These are phyloP conservation scores for Oxystoma pomonae DNA, from an alignment of 2,888 invertebrate genomes.

Conservation along the genomic window DNA sequence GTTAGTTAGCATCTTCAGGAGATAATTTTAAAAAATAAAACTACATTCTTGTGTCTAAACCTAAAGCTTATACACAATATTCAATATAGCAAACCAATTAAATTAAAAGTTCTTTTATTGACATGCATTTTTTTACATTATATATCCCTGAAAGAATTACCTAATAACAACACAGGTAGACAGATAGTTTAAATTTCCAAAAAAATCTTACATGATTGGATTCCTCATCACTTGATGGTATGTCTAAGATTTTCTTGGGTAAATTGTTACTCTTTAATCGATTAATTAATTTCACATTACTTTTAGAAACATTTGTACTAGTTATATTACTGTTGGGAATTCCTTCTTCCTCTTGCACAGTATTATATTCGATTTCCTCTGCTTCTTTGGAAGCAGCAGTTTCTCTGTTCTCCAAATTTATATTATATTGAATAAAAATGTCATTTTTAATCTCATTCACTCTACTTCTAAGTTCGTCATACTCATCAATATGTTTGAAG, in stretches of 20 bases:
- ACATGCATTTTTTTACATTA: too few relatives aligned
- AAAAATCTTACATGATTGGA: conserved; percentile 7
- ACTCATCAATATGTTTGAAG: conserved; percentile 58
- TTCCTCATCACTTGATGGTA: conserved; percentile 36
- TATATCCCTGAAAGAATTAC: too few relatives aligned
- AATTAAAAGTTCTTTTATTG: too few relatives aligned
- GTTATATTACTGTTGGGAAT: not conserved
- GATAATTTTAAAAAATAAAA: too few relatives aligned
- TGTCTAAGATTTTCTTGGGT: conserved; percentile 44
- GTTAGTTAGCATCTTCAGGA: too few relatives aligned
- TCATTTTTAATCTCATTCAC: conserved; percentile 52
- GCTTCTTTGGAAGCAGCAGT: too few relatives aligned
- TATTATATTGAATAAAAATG: conserved; percentile 50
- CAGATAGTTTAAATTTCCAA: too few relatives aligned
- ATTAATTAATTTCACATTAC: conserved; percentile 25
- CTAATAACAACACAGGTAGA: too few relatives aligned
- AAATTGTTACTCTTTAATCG: conserved; percentile 33
- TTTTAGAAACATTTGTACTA: conserved; percentile 12
- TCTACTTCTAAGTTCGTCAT: conserved; percentile 55
- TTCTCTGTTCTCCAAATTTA: conserved; percentile 38
- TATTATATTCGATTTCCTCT: conserved; percentile 22
- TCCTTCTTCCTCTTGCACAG: conserved; percentile 22
- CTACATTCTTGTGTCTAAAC: too few relatives aligned
- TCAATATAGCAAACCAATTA: too few relatives aligned
- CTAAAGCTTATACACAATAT: too few relatives aligned